Base-by-base conservation (phyloP, 2,888 invertebrate species). In the Germaria angustata region DNA sequence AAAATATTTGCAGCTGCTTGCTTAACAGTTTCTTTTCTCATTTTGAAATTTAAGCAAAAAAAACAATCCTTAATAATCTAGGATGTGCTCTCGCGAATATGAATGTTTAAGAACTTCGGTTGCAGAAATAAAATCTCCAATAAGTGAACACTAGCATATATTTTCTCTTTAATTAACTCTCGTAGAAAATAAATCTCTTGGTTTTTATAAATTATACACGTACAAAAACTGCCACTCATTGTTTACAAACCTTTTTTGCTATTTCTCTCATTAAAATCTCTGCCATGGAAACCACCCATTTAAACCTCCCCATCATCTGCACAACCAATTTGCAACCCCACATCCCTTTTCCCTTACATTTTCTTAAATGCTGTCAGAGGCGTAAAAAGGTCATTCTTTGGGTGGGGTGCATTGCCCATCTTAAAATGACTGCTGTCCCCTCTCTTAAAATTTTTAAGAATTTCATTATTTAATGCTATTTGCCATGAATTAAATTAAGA, bases 241-340 rank as follows among this genome's bases (percentile, higher is more conserved):
- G 6, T 24, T 17, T 36, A 8, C 11, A 39, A 22, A 51, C 15
- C 39, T 9, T 32, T 44, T n/a, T n/a, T 61, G 32, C 66, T 66
- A 41, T 66, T 22, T 49, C 0, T 22, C 11, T 15, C n/a, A 13
- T 13, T 7, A 8, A 51, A 61, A 73, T 66, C 66, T 61, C 44
- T 73, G 46, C 44, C 41, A 53, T 2, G 39, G 24, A 32, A 80
- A 66, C 59, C 72, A 80, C 66, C 79, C 72, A 73, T 24, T 51
- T 28, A 36, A 53, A 20, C 22, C 51, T 22, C 24, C 72, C 53
- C 28, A 53, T 46, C 39, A 63, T 78, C 32, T 55, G 32, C 53
- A 39, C 8, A 22, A 36, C 1, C 28, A 51, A 41, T 22, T 57
- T 66, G 24, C 65, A 68, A 73, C 73, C 77, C 69, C 49, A 22